Conservation (phyloP, 2,888 invertebrate species). For the Rhamnusium bicolor region DNA sequence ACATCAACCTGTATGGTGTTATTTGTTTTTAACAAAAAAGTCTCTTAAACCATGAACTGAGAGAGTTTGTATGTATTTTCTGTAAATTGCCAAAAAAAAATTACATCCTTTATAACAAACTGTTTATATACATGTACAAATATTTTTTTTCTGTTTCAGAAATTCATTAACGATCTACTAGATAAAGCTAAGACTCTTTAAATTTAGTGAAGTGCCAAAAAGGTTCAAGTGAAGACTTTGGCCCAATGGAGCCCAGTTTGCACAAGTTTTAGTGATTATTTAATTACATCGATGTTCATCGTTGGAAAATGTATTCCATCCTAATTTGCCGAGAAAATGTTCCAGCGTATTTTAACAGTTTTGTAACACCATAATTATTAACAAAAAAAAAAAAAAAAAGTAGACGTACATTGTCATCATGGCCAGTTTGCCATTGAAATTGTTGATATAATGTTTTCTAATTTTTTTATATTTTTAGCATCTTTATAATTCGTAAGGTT, state of each 20-base stretch:
- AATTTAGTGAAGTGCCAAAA: slow-evolving; percentile 71
- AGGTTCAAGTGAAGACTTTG: slow-evolving; percentile 57
- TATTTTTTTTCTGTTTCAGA: slow-evolving; percentile 76
- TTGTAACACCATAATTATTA: slow-evolving; percentile 33
- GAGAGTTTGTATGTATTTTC: too few species aligned
- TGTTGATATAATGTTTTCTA: slow-evolving; percentile 53
- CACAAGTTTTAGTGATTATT: slow-evolving; percentile 63
- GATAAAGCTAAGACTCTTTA: slow-evolving; percentile 92
- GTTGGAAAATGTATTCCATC: slow-evolving; percentile 50
- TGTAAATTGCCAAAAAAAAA: too few species aligned
- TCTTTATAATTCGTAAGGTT: slow-evolving; percentile 48
- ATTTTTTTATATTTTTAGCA: slow-evolving; percentile 57
- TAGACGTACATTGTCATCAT: slow-evolving; percentile 37
- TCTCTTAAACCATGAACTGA: too few species aligned
- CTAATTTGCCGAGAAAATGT: slow-evolving; percentile 42
- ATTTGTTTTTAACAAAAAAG: too few species aligned
- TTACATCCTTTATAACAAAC: too few species aligned
- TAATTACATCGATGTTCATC: slow-evolving; percentile 57
- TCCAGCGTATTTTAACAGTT: slow-evolving; percentile 39
- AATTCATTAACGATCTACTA: slow-evolving; percentile 91
- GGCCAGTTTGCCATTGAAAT: slow-evolving; percentile 56
- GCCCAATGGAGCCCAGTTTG: slow-evolving; percentile 62
- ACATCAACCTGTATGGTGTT: too few species aligned
- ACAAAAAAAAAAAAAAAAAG: slow-evolving; percentile 37
- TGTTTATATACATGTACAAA: not conserved